Percentiles rank a stretch among this genome's conserved stretches.
phyloP scores from a whole-genome alignment of 1,140 invertebrate species.

The Hypsibius dujardini region DNA sequence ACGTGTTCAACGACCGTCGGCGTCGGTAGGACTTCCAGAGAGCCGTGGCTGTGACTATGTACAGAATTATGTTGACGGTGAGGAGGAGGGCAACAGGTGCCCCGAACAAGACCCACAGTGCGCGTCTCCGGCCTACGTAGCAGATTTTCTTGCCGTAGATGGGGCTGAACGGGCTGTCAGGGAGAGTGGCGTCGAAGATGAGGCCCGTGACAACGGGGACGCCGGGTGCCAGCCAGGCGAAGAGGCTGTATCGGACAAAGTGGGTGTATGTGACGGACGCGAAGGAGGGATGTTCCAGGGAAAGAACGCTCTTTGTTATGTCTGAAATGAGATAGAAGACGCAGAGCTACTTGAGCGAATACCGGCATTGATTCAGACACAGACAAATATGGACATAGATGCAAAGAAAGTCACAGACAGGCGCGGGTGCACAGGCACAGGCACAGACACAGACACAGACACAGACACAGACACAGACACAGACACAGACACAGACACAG shows the following conservation, averaged over 20 bases:
- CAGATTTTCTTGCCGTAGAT: conserved; percentile 5
- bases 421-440: too few relatives aligned
- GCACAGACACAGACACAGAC: too few relatives aligned
- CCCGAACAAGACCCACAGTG: not conserved
- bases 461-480: too few relatives aligned
- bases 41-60: not conserved
- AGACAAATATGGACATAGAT: too few relatives aligned
- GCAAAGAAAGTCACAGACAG: too few relatives aligned
- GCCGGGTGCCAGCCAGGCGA: not conserved
- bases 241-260: not conserved
- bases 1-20: not conserved
- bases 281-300: not conserved
- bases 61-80: not conserved
- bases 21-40: not conserved
- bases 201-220: not conserved
- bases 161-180: not conserved
- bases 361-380: too few relatives aligned
- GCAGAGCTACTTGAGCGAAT: too few relatives aligned
- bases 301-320: conserved; percentile 7
- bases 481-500: too few relatives aligned
- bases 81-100: not conserved
- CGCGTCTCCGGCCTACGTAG: not conserved
- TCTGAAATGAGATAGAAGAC: not conserved
- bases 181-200: not conserved
- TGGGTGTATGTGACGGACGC: not conserved